These are phyloP conservation scores for Alouatta palliata DNA, from an alignment of 2,113 vertebrate species.

Conservation along the genomic window DNA sequence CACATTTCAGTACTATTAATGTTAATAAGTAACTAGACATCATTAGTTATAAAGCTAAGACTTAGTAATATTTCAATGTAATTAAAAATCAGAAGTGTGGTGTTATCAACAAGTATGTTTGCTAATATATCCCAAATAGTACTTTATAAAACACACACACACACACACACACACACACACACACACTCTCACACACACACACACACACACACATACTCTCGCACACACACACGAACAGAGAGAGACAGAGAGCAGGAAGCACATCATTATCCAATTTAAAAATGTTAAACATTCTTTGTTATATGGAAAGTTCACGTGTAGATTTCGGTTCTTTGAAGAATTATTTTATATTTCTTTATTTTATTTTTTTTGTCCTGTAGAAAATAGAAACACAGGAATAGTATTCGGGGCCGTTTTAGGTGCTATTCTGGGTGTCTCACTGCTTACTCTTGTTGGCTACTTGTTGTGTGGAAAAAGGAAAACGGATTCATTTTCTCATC, in stretches of 20 bases:
- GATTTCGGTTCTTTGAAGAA: neutral
- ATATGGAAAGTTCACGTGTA: neutral
- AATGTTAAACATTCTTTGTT: neutral
- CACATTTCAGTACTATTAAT: constrained; percentile 49
- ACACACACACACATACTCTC: neutral
- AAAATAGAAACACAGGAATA: constrained; percentile 69
- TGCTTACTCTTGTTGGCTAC: constrained; percentile 85
- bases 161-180: neutral
- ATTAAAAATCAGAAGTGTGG: neutral
- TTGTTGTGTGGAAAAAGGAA: constrained; percentile 84
- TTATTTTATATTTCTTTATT: neutral
- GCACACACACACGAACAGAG: neutral
- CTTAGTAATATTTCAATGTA: neutral
- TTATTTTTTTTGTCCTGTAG: constrained; percentile 63
- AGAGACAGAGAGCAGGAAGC: no score
- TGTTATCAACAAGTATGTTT: neutral
- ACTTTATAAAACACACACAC: neutral
- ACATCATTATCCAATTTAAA: neutral
- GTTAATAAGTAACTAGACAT: constrained; percentile 31
- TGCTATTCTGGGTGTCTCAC: constrained; percentile 78
- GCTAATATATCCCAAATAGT: neutral
- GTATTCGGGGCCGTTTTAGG: constrained; percentile 85
- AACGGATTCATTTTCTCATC: constrained; percentile 87
- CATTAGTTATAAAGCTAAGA: constrained; percentile 37
- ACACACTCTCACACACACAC: neutral